These are phyloP conservation scores for Lasaia peninsularis DNA, from an alignment of 1,140 invertebrate genomes.

Conservation along the genomic window DNA sequence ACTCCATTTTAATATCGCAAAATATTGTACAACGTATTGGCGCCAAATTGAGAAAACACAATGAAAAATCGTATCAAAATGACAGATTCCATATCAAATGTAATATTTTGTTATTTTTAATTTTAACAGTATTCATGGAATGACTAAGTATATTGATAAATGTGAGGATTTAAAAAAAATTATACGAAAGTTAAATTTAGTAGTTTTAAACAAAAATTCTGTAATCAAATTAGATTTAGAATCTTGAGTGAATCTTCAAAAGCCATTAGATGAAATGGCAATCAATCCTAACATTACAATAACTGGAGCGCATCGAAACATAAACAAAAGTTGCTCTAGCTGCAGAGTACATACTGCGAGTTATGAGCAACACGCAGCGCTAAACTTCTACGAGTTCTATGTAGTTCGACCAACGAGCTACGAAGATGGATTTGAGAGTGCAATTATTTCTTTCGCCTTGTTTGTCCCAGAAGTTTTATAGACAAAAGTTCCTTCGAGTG, in stretches of 20 bases:
- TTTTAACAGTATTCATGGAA: too few relatives aligned
- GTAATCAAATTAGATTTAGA: not conserved
- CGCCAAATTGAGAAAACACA: too few relatives aligned
- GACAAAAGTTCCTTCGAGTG: not conserved
- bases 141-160: too few relatives aligned
- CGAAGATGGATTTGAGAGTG: conserved; percentile 19
- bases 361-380: conserved; percentile 34
- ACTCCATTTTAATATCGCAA: too few relatives aligned
- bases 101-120: too few relatives aligned
- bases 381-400: conserved; percentile 32
- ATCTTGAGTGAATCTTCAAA: not conserved
- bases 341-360: conserved; percentile 28
- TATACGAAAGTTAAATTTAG: too few relatives aligned
- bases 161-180: too few relatives aligned
- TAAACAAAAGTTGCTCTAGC: conserved; percentile 34
- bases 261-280: not conserved
- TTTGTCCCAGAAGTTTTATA: conserved; percentile 4
- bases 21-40: too few relatives aligned
- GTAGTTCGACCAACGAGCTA: conserved; percentile 27
- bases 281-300: conserved; percentile 6
- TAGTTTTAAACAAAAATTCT: not conserved
- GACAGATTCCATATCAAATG: too few relatives aligned
- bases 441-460: conserved; percentile 12
- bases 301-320: conserved; percentile 11
- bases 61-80: too few relatives aligned